Base-by-base conservation (phyloP, 2,797 vertebrate genomes). In the Echiichthys vipera region DNA sequence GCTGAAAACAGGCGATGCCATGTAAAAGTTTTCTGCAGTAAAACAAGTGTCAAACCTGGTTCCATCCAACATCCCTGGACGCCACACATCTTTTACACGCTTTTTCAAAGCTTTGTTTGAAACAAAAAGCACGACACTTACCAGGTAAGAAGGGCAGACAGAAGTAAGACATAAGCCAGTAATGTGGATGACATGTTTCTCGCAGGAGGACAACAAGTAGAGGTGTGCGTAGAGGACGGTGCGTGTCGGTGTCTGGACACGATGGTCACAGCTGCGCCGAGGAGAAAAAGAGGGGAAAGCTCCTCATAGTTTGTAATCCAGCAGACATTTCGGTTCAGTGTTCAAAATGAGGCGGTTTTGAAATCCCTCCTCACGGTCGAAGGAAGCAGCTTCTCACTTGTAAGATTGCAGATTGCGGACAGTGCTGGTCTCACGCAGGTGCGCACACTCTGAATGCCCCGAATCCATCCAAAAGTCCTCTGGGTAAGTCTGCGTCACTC, bases 101-200 rank as follows among this genome's bases (percentile, higher is more conserved):
- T 5, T 12, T 22, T 14, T n/a, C n/a, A n/a, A n/a, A 24, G 8
- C 24, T 3, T 18, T 11, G 17, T 17, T 45, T 27, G 7, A 12
- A 40, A 76, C 12, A 10, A 39, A 59, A 36, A 36, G 34, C 14
- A 40, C 54, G 37, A 8, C 85, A 95, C 97, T 97, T 91, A 99
- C 97, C 97, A 92, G 40, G 94, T 94, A 63, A 93, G 91, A 54
- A 98, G 95, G 65, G 94, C 94, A 0, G 95, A 96, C 75, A 97
- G 91, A 49, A 98, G 94, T 77, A 95, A 91, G 78, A 96, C 84
- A 74, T 88, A 84, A 55, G 91, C 81, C 86, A 96, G 80, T 36
- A 94, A 92, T 91, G 82, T 95, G 81, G 93, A 79, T 74, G 95
- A 91, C 97, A 98, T 98, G 89, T 71, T 84, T 92, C 78, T 56